Percentiles rank a stretch among this genome's conserved stretches.
These are phyloP conservation scores for Balanococcus diminutus DNA, from an alignment of 2,888 invertebrate genomes.

Conservation along the genomic window DNA sequence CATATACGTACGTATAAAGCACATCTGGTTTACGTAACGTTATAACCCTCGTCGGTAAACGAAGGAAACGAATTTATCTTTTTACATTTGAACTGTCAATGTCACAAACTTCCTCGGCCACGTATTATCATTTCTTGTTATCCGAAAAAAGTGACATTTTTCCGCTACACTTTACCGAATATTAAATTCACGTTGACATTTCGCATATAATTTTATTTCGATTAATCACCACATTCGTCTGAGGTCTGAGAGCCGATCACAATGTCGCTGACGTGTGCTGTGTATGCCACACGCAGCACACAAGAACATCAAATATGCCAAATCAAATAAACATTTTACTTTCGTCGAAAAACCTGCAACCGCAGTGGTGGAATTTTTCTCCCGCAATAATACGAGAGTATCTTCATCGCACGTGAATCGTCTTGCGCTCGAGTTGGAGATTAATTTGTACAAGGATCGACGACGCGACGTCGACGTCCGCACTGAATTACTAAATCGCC, in stretches of 20 bases:
- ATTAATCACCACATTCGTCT: conserved; percentile 24
- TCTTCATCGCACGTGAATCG: not conserved
- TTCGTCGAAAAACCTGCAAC: not conserved
- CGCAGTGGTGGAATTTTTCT: not conserved
- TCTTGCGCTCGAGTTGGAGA: not conserved
- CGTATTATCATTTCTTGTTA: conserved; percentile 35
- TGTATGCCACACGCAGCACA: not conserved
- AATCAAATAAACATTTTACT: not conserved
- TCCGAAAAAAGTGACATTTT: conserved; percentile 9
- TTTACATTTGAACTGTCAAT: conserved; percentile 44
- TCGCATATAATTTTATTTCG: conserved; percentile 31
- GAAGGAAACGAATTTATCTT: conserved; percentile 41
- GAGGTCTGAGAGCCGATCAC: not conserved
- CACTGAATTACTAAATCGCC: not conserved
- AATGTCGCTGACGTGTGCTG: not conserved
- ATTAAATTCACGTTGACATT: conserved; percentile 19
- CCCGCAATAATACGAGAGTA: too few relatives aligned
- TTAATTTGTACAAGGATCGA: not conserved
- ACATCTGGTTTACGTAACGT: conserved; percentile 9
- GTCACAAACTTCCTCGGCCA: conserved; percentile 34
- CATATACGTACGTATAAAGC: not conserved
- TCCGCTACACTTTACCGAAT: conserved; percentile 1
- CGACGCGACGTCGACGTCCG: not conserved
- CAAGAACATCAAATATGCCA: not conserved
- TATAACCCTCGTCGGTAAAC: not conserved